Evolutionary conservation across 64 coral and sea anemone species (phyloP).

Genomic region (Platygyra sinensis): DNA sequence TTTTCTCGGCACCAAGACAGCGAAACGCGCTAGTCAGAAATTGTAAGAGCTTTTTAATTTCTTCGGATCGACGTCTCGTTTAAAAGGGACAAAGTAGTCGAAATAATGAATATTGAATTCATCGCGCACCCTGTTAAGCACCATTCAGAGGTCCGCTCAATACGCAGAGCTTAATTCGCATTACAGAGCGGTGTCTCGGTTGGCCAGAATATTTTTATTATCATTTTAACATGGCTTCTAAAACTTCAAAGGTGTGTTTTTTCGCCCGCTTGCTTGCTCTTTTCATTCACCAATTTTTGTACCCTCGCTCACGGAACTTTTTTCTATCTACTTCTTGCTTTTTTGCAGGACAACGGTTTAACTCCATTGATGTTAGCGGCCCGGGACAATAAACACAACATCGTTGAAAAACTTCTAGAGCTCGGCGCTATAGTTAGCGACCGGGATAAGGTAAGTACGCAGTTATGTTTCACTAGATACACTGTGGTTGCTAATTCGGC

Average conservation of each 20-base stretch:
- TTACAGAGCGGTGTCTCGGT: neutral
- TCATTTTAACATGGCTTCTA: neutral
- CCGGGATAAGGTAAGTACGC: constrained; percentile 62
- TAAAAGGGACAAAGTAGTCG: neutral
- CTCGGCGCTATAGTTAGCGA: constrained; percentile 78
- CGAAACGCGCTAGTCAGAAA: too few species aligned
- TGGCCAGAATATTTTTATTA: neutral
- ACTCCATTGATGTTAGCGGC: constrained; percentile 94
- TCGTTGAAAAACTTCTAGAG: constrained; percentile 89
- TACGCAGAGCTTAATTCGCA: constrained; percentile 6
- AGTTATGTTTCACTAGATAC: neutral
- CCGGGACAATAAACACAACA: constrained; percentile 86
- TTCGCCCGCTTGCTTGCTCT: neutral
- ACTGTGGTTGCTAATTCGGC: neutral
- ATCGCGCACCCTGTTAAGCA: neutral
- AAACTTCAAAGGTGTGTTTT: neutral
- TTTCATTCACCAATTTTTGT: neutral
- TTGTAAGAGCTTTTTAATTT: neutral
- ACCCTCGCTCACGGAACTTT: neutral
- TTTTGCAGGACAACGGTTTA: constrained; percentile 89
- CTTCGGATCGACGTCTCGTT: neutral
- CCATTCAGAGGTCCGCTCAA: constrained; percentile 1
- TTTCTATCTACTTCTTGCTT: neutral
- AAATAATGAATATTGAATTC: constrained; percentile 28
- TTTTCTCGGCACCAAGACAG: neutral